Evolutionary conservation across 1,140 invertebrate species (phyloP), one percentile per base, ranked within the genome.

Genomic region (Vollenhovia emeryi): DNA sequence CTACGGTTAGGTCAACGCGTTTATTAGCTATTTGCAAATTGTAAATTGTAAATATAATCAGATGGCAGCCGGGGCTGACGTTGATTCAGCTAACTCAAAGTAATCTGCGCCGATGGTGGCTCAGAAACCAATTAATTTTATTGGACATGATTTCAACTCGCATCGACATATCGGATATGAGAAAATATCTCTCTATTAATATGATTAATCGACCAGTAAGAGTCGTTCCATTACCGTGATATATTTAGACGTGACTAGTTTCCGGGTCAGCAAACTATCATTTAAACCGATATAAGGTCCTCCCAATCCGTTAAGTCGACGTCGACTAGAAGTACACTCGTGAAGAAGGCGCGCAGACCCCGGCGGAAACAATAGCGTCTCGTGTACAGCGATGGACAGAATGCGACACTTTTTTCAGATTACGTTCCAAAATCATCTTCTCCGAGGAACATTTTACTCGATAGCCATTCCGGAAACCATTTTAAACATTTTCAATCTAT

Each of bases 101-200:
- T 36, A 69, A 82, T 73, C 11, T 30, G 7, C 7, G 13, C 0
- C 78, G 18, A 68, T 24, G 40, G 62, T 40, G 45, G 21, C 33
- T 52, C 75, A 57, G n/a, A 71, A 73, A 33, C 36, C n/a, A 57
- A 73, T 82, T 71, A 80, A 80, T 57, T 80, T 57, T 45, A 71
- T 73, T 50, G 68, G n/a, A 45, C 45, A 57, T 60, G n/a, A 82
- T 59, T 73, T 21, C 13, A 71, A 71, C 21, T 69, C n/a, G 21
- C 30, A 80, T 80, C 50, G 64, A 30, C 48, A 55, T 50, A 24
- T 27, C 36, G 18, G 45, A 43, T 52, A 57, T 48, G n/a, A 21
- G 66, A 71, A 73, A 73, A 82, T 82, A 82, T 59, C n/a, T 79
- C 50, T 82, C 66, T 45, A 55, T 55, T 71, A 69, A 57, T 71